phyloP scores from a whole-genome alignment of 1,140 invertebrate species.

The Telenomus remus region DNA sequence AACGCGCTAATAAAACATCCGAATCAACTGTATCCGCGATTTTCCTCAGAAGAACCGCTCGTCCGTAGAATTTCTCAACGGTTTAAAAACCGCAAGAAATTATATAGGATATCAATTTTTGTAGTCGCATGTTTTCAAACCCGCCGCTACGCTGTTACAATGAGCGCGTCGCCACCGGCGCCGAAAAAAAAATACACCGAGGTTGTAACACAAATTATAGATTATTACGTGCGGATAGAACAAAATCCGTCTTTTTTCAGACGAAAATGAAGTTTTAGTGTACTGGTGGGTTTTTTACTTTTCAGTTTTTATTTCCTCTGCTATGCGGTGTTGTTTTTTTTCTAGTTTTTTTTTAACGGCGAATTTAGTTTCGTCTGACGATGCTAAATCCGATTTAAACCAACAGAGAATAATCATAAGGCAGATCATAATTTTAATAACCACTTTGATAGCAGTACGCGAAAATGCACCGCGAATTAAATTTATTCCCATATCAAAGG shows the following conservation, averaged over 20 bases:
- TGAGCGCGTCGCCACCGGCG: not conserved
- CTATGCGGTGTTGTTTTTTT: too few species aligned
- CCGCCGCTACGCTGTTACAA: not conserved
- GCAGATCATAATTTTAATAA: constrained; percentile 23
- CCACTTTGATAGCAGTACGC: not conserved
- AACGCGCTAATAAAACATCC: constrained; percentile 13
- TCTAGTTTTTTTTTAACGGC: too few species aligned
- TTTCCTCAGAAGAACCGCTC: constrained; percentile 15
- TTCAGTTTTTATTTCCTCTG: too few species aligned
- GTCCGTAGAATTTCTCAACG: constrained; percentile 17
- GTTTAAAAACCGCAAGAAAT: constrained; percentile 35
- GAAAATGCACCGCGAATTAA: constrained; percentile 7
- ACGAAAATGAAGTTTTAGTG: too few species aligned
- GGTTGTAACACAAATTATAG: constrained; percentile 31
- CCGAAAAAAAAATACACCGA: constrained; percentile 11
- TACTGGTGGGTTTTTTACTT: too few species aligned
- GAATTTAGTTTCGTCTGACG: too few species aligned
- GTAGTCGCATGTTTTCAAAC: constrained; percentile 7
- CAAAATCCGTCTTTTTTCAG: not conserved
- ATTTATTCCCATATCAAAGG: constrained; percentile 16
- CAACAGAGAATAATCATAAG: not conserved
- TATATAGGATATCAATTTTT: constrained; percentile 25
- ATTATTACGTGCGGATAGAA: constrained; percentile 9
- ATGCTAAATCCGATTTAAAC: too few species aligned
- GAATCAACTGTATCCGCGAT: constrained; percentile 18